Base-by-base conservation (phyloP, 23 tunicate genomes). In the Ascidia mentula region DNA sequence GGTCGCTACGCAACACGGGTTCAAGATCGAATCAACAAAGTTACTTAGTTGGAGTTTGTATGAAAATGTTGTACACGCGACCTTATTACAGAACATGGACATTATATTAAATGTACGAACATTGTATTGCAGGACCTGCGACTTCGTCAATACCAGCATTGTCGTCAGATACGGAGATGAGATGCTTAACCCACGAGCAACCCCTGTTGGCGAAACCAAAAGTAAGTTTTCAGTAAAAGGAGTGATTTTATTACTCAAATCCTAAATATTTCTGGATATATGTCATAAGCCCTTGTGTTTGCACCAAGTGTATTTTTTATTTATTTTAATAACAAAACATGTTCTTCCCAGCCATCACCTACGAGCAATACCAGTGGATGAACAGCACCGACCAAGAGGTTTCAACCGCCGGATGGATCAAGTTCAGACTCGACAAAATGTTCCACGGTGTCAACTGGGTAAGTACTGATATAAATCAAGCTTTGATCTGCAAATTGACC, bases 401-500 rank as follows among this genome's bases (percentile, higher is more conserved):
- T 28, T 70, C 30, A 26, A n/a, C 74, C 37, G 74, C 74, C 18
- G 74, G 74, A 30, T 32, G 37, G 74, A 20, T 26, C 38, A 70
- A 70, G 74, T 70, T 70, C 38, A 70, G 38, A 70, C 38, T 70
- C 18, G 38, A 70, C 38, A 70, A 70, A 70, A 34, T 70, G 37
- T 70, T 70, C 74, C 37, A 70, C 37, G 38, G 38, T 70, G 38
- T 34, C 74, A 70, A 70, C 74, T 32, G 38, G 74, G 74, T 70
- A 53, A 53, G 65, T 9, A 53, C 53, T 9, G 15, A 15, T 42
- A 12, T 9, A 12, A 42, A 15, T 42, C 12, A 42, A 42, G 15
- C 53, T 15, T 42, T 42, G 15, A 9, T 15, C 15, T 15, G 53
- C 53, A 42, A n/a, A n/a, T n/a, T n/a, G n/a, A n/a, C n/a, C n/a